A percentile compares a stretch with the other conserved stretches of the same genome.
These are phyloP conservation scores for Heterodera schachtii DNA, from an alignment of 1,140 invertebrate species.

Conservation along the genomic window DNA sequence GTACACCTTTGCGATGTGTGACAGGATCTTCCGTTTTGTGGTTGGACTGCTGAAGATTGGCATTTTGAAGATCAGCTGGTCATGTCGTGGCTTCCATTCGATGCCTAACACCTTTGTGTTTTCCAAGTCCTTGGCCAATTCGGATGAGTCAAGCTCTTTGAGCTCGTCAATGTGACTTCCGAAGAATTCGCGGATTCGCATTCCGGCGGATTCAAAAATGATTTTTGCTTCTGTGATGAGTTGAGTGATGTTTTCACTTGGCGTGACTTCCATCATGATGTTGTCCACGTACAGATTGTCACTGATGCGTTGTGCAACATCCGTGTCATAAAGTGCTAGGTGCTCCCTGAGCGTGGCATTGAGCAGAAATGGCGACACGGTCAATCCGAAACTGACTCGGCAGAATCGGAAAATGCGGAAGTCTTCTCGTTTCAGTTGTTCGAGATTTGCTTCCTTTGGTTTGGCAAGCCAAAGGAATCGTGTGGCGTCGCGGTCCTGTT, in stretches of 20 bases:
- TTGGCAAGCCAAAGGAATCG: too few relatives aligned
- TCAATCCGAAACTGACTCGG: too few relatives aligned
- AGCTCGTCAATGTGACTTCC: too few relatives aligned
- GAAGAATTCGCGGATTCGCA: neutral
- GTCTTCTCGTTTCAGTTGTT: too few relatives aligned
- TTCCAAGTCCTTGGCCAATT: neutral
- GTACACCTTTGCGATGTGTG: too few relatives aligned
- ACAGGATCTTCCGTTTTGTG: neutral
- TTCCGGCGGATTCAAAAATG: neutral
- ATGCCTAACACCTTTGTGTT: slow-evolving; percentile 2
- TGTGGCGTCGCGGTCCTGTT: too few relatives aligned
- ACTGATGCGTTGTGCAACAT: neutral
- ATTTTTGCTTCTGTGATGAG: neutral
- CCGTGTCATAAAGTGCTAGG: neutral
- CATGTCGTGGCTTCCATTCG: neutral
- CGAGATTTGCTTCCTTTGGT: too few relatives aligned
- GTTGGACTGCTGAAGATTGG: neutral
- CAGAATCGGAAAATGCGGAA: too few relatives aligned
- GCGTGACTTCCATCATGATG: neutral
- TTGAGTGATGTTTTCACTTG: neutral
- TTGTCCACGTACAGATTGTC: slow-evolving; percentile 3
- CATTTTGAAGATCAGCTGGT: neutral
- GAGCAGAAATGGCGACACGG: too few relatives aligned
- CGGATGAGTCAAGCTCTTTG: neutral
- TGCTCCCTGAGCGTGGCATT: neutral